These are phyloP conservation scores for Eptatretus atami DNA, from an alignment of 2,797 vertebrate genomes.

Conservation along the genomic window DNA sequence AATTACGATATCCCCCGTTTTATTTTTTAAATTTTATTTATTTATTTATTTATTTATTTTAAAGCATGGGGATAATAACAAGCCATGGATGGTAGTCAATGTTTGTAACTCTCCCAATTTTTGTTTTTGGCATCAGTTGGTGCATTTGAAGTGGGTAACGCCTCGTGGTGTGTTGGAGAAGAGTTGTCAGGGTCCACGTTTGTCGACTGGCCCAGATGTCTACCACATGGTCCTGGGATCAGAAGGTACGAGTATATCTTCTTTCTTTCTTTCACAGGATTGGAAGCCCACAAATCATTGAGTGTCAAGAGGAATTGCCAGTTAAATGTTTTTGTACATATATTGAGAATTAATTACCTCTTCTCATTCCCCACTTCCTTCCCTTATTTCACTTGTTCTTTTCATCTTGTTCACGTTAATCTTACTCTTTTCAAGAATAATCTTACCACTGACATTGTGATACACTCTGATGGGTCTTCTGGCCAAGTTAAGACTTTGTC, in stretches of 20 bases:
- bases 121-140: slow-evolving; percentile 27
- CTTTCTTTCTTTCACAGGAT: too few species aligned
- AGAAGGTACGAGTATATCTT: slow-evolving; percentile 31
- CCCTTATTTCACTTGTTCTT: too few species aligned
- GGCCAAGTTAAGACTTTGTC: too few species aligned
- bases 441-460: too few species aligned
- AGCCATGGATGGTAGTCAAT: slow-evolving; percentile 8
- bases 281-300: too few species aligned
- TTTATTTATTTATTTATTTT: slow-evolving; percentile 8
- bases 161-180: slow-evolving; percentile 80
- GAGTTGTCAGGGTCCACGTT: slow-evolving; percentile 69
- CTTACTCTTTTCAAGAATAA: too few species aligned
- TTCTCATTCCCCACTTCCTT: too few species aligned
- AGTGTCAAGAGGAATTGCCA: too few species aligned
- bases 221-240: slow-evolving; percentile 98
- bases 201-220: slow-evolving; percentile 81
- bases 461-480: too few species aligned
- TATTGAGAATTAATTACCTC: too few species aligned
- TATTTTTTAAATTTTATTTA: slow-evolving; percentile 7
- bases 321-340: too few species aligned
- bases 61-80: background rate
- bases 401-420: too few species aligned
- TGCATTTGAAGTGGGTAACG: slow-evolving; percentile 89
- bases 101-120: slow-evolving; percentile 9
- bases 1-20: slow-evolving; percentile 4